phyloP scores from a whole-genome alignment of 2,797 vertebrate species.

The Pteronotus mesoamericanus region DNA sequence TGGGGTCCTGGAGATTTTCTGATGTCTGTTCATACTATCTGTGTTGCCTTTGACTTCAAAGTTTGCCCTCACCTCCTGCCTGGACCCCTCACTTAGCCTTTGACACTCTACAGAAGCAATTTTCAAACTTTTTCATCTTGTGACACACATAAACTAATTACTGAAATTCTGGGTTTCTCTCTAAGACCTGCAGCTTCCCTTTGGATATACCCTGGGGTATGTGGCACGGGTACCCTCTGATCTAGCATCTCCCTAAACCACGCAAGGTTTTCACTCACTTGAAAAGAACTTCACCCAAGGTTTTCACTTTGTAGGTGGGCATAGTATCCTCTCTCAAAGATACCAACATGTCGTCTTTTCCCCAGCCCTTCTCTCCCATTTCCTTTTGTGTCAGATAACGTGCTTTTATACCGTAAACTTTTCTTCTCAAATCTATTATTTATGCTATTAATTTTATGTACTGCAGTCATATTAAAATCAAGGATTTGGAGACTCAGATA shows the following conservation, averaged over 20 bases:
- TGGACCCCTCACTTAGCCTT: not conserved
- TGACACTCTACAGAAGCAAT: not conserved
- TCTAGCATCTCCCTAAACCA: not conserved
- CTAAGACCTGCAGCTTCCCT: not conserved
- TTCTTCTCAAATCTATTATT: not conserved
- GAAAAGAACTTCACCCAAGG: not conserved
- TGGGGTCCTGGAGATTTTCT: not conserved
- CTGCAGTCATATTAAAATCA: not conserved
- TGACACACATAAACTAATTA: not conserved
- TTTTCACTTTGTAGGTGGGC: not conserved
- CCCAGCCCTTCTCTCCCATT: not conserved
- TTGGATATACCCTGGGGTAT: not conserved
- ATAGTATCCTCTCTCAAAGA: not conserved
- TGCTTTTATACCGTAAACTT: not conserved
- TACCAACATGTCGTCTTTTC: not conserved
- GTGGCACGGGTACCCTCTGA: not conserved
- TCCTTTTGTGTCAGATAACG: not conserved
- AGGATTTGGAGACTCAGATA: not conserved
- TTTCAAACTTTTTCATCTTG: not conserved
- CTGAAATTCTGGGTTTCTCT: not conserved
- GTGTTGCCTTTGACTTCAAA: not conserved
- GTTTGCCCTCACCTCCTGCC: not conserved
- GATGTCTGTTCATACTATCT: not conserved
- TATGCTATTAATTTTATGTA: not conserved
- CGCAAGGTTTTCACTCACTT: not conserved